Percentiles rank a stretch among this genome's conserved stretches.
These are phyloP conservation scores for Bellardia pandia DNA, from an alignment of 2,888 invertebrate genomes.

Conservation along the genomic window DNA sequence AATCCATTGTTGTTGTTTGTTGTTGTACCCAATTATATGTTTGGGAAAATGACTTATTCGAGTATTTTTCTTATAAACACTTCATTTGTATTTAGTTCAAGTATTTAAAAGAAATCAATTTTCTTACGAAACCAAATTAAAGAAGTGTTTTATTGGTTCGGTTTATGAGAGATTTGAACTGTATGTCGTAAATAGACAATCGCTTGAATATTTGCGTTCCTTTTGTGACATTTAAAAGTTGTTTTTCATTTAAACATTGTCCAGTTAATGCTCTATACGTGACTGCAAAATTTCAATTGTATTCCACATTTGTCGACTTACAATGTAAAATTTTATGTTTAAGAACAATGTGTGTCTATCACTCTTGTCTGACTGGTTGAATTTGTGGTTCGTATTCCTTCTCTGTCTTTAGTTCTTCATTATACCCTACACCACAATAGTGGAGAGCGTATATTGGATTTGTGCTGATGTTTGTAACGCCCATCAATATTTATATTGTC, in stretches of 20 bases:
- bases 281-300: constrained; percentile 75
- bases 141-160: not conserved
- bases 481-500: too few species aligned
- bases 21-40: too few species aligned
- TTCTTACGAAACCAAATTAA: not conserved
- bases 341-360: not conserved
- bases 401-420: not conserved
- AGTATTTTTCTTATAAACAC: too few species aligned
- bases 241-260: constrained; percentile 66
- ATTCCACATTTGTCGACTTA: constrained; percentile 19
- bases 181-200: not conserved
- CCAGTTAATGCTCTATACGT: constrained; percentile 81
- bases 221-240: constrained; percentile 43
- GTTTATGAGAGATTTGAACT: not conserved
- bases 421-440: too few species aligned
- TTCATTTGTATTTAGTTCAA: too few species aligned
- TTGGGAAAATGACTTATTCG: too few species aligned
- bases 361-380: not conserved
- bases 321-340: constrained; percentile 19
- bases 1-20: too few species aligned
- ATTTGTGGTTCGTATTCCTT: constrained; percentile 26
- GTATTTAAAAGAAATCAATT: not conserved
- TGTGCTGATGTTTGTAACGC: too few species aligned
- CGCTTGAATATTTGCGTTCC: not conserved
- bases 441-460: too few species aligned